These are phyloP conservation scores for Dromas ardeola DNA, from an alignment of 2,113 vertebrate genomes.

Conservation along the genomic window DNA sequence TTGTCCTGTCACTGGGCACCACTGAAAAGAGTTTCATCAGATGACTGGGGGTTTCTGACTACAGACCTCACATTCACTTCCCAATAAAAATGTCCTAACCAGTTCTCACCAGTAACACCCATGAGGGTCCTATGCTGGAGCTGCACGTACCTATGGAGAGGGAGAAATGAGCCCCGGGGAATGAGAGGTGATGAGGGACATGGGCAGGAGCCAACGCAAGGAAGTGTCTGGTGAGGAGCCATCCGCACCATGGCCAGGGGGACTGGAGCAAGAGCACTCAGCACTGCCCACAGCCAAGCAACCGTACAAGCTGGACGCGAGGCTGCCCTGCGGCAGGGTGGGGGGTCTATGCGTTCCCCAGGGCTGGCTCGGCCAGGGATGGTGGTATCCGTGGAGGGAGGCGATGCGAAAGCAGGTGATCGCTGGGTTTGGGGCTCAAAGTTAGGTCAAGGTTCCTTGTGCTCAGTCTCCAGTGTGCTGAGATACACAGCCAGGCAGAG, in stretches of 20 bases:
- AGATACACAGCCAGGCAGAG: background rate
- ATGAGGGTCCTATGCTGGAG: background rate
- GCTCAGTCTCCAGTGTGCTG: background rate
- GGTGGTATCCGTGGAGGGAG: fast-evolving
- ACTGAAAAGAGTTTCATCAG: background rate
- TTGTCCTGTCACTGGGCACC: too few relatives aligned
- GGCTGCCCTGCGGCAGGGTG: background rate
- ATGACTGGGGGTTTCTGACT: background rate
- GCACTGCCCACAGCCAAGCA: background rate
- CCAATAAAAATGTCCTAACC: background rate
- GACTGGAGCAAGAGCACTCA: fast-evolving
- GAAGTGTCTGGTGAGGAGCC: background rate
- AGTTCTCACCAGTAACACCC: background rate
- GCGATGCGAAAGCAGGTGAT: background rate
- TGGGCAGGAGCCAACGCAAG: background rate
- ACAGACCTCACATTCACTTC: background rate
- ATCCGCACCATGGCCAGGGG: fast-evolving
- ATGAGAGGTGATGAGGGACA: background rate
- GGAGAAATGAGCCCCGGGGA: background rate
- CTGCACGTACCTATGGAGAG: background rate
- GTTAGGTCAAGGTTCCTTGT: background rate
- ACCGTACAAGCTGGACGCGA: fast-evolving
- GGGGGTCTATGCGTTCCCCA: fast-evolving
- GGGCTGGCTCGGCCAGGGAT: background rate
- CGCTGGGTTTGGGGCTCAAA: background rate